Percentiles rank a stretch among this genome's conserved stretches.
Conservation (phyloP, 2,888 invertebrate genomes). For the Coronaproctus castanopsis region DNA sequence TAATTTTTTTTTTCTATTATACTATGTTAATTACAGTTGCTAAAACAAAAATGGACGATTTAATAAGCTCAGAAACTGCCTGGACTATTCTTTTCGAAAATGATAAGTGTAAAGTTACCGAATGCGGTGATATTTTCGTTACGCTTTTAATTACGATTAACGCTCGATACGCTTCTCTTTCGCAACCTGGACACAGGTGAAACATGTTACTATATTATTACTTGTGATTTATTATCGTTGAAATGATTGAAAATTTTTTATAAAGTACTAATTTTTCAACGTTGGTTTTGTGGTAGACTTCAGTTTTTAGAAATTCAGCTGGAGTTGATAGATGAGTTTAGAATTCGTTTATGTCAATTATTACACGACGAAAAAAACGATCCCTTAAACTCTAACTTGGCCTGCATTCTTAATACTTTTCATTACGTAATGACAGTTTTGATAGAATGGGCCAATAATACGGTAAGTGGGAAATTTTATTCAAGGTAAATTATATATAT, state of each 20-base stretch:
- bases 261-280: not conserved
- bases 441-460: slow-evolving; percentile 54
- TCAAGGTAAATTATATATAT: no score
- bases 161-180: slow-evolving; percentile 60
- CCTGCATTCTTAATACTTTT: slow-evolving; percentile 51
- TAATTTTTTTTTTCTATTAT: no score
- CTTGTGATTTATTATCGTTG: not conserved
- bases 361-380: slow-evolving; percentile 40
- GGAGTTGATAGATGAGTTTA: slow-evolving; percentile 75
- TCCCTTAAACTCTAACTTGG: slow-evolving; percentile 36
- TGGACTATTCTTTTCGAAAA: slow-evolving; percentile 47
- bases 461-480: slow-evolving; percentile 30
- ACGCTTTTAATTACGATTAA: slow-evolving; percentile 67
- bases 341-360: slow-evolving; percentile 66
- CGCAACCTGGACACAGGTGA: slow-evolving; percentile 62
- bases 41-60: slow-evolving; percentile 70
- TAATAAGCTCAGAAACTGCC: slow-evolving; percentile 43
- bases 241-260: not conserved
- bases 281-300: slow-evolving; percentile 33
- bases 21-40: slow-evolving; percentile 37
- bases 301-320: slow-evolving; percentile 77
- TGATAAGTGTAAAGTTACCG: slow-evolving; percentile 51
- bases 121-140: slow-evolving; percentile 74
- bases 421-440: slow-evolving; percentile 48
- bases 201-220: not conserved